These are phyloP conservation scores for Ondatra zibethicus DNA, from an alignment of 2,113 vertebrate genomes.

Conservation along the genomic window DNA sequence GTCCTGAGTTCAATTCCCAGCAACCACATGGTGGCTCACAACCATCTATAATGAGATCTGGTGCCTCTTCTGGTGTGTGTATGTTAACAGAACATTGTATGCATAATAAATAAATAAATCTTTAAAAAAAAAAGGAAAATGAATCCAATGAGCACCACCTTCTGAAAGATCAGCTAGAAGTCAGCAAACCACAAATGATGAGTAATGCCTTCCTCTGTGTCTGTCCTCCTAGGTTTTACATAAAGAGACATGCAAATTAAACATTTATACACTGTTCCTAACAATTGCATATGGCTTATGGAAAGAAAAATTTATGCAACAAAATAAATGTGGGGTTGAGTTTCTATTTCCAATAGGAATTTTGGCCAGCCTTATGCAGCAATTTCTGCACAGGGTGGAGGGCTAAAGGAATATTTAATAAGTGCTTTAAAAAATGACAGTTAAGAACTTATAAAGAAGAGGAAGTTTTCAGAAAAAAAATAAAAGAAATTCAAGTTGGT, in stretches of 20 bases:
- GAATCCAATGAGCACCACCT: not conserved
- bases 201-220: not conserved
- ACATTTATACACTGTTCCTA: not conserved
- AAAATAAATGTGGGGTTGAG: not conserved
- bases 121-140: too few species aligned
- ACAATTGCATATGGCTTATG: not conserved
- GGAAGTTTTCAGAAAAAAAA: not conserved
- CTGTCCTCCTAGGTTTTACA: constrained; percentile 24
- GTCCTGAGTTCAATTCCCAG: too few species aligned
- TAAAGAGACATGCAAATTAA: constrained; percentile 4
- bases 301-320: not conserved
- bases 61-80: too few species aligned
- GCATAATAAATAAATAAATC: too few species aligned
- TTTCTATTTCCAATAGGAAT: constrained; percentile 18
- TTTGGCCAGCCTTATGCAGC: not conserved
- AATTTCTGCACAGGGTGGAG: not conserved
- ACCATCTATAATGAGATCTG: too few species aligned
- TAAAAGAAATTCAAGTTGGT: not conserved
- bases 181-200: not conserved
- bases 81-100: too few species aligned
- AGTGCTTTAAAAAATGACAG: not conserved
- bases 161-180: constrained; percentile 14
- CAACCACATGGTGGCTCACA: too few species aligned
- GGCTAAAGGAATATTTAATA: not conserved
- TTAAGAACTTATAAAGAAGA: not conserved